Percentiles rank a stretch among this genome's conserved stretches.
Conservation (phyloP, 1,140 invertebrate genomes). For the Odontomachus brunneus region DNA sequence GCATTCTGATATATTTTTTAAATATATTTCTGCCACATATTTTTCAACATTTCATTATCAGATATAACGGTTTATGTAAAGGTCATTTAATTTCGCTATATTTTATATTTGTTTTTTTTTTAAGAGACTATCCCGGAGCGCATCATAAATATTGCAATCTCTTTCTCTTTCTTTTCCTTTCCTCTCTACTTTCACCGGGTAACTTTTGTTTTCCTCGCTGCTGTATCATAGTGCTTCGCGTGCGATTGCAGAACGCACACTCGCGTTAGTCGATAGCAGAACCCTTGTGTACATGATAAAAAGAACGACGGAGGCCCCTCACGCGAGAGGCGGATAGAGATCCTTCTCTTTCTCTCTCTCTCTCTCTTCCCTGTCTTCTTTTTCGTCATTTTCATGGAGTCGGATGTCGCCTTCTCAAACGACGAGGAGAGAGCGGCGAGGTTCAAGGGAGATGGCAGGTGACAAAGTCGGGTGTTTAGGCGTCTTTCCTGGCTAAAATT, state of each 20-base stretch:
- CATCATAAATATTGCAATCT: too few species aligned
- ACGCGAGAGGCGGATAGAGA: neutral
- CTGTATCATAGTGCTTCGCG: neutral
- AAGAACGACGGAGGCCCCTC: constrained; percentile 7
- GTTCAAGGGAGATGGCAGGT: constrained; percentile 76
- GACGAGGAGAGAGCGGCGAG: constrained; percentile 9
- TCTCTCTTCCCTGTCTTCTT: neutral
- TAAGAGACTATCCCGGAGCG: too few species aligned
- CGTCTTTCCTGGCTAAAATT: constrained; percentile 74
- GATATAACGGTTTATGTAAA: too few species aligned
- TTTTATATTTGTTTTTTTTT: too few species aligned
- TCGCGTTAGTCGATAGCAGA: constrained; percentile 1
- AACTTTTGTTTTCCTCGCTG: neutral
- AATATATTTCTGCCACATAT: too few species aligned
- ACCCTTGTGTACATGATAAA: constrained; percentile 16
- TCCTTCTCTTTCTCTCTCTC: neutral
- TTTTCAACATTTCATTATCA: too few species aligned
- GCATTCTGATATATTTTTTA: too few species aligned
- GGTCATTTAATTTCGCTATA: too few species aligned
- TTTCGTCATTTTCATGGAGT: constrained; percentile 41
- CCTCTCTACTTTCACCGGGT: too few species aligned
- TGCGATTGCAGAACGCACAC: constrained; percentile 8
- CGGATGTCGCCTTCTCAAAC: constrained; percentile 25
- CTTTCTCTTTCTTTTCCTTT: too few species aligned
- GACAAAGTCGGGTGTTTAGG: constrained; percentile 81